Percentiles rank a stretch among this genome's conserved stretches.
phyloP scores from a whole-genome alignment of 2,797 vertebrate species.

The Cyclopterus lumpus region DNA sequence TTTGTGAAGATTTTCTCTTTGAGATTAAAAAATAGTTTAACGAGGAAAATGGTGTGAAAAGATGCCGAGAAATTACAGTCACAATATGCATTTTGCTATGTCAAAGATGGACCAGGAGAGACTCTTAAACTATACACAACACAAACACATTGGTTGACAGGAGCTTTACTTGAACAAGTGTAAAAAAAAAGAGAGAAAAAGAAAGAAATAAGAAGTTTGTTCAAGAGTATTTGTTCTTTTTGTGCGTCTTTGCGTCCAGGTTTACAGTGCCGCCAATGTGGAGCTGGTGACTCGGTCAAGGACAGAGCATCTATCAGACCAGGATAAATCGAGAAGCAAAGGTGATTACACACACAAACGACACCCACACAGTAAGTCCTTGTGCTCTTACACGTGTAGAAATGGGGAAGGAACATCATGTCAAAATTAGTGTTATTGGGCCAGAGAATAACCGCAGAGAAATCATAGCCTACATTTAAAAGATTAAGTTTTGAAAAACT shows the following conservation, averaged over 20 bases:
- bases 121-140: not conserved
- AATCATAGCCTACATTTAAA: not conserved
- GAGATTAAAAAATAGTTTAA: not conserved
- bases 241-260: slow-evolving; percentile 76
- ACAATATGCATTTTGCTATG: not conserved
- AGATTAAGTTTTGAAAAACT: not conserved
- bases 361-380: not conserved
- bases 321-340: slow-evolving; percentile 96
- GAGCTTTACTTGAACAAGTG: not conserved
- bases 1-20: not conserved
- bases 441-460: not conserved
- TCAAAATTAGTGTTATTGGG: not conserved
- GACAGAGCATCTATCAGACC: slow-evolving; percentile 95
- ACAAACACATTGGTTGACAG: not conserved
- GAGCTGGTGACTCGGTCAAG: slow-evolving; percentile 95
- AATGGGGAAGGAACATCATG: not conserved
- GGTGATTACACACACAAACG: slow-evolving; percentile 74
- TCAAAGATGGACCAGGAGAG: not conserved
- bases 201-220: too few species aligned
- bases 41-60: not conserved
- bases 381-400: not conserved
- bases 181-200: too few species aligned
- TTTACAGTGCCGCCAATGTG: slow-evolving; percentile 96
- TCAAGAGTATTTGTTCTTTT: not conserved
- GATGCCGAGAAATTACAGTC: not conserved